Evolutionary conservation across 2,797 vertebrate genomes (phyloP), one percentile per base, ranked within the genome.

Genomic region (Leucoraja ocellata): DNA sequence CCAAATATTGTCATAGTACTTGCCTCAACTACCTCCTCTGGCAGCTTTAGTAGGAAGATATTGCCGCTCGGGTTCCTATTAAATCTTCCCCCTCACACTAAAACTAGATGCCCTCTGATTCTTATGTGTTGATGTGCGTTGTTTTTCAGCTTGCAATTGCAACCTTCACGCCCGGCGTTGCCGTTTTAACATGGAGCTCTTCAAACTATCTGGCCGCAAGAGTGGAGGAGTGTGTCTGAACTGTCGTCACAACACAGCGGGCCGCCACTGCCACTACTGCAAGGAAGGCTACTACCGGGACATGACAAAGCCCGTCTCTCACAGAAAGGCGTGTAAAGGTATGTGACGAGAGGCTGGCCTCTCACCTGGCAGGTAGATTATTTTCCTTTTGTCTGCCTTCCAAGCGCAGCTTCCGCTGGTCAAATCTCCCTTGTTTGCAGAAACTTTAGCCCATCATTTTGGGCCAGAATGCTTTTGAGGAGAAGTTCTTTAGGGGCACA

Each of bases 131-230:
- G 79, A 36, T 78, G 79, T 36, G 88, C 93, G 77, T 93, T 91
- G 46, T 81, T 18, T 39, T 93, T 0, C 96, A 99, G 98, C 98
- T 94, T 99, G 98, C 93, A 98, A 98, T 95, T 99, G 98, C 93
- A 99, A 99, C 96, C 98, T 99, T 13, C 98, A 99, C 0, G 98
- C 98, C 1, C 96, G 98, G 39, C 96, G 98, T 71, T 99, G 98
- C 94, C 98, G 98, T 73, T 99, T 99, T 96, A 99, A 99, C 96
- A 99, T 99, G 98, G 98, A 99, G 95, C 97, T 99, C 81, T 99
- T 97, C 96, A 99, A 99, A 94, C 96, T 99, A 93, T 99, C 98
- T 0, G 98, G 98, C 1, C 97, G 98, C 94, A 98, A 98, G 96
- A 99, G 98, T 0, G 98, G 98, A 0, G 98, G 98, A 0, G 98